Percentiles rank a stretch among this genome's conserved stretches.
Evolutionary conservation across 2,888 invertebrate genomes (phyloP).

Genomic region (Drosophila peninsularis): DNA sequence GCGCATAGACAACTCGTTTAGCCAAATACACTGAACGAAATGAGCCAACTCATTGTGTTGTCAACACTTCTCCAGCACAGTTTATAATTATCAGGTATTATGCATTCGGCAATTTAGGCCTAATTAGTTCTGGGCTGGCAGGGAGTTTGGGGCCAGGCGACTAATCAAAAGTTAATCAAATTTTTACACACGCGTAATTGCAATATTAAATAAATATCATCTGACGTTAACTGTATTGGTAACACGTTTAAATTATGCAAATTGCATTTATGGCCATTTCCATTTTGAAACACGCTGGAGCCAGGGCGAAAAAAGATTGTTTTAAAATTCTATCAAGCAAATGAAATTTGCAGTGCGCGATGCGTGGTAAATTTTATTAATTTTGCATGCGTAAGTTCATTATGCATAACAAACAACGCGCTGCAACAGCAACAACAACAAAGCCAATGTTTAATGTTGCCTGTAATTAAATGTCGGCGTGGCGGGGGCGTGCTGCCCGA

Average conservation of each 20-base stretch:
- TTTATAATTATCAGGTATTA: slow-evolving; percentile 1
- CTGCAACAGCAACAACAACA: slow-evolving; percentile 29
- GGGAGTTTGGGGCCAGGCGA: neutral
- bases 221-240: slow-evolving; percentile 9
- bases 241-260: slow-evolving; percentile 62
- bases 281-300: neutral
- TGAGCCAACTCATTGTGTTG: neutral
- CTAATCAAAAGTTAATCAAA: slow-evolving; percentile 39
- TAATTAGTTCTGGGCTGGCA: slow-evolving; percentile 8
- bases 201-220: slow-evolving; percentile 55
- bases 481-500: neutral
- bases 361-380: slow-evolving; percentile 74
- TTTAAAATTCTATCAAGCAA: slow-evolving; percentile 72
- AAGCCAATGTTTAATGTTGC: slow-evolving; percentile 72
- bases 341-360: slow-evolving; percentile 62
- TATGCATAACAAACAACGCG: slow-evolving; percentile 65
- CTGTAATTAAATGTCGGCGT: slow-evolving; percentile 70
- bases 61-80: neutral
- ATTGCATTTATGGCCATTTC: slow-evolving; percentile 60
- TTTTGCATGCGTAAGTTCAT: slow-evolving; percentile 77
- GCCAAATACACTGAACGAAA: neutral
- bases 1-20: neutral
- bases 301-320: slow-evolving; percentile 18
- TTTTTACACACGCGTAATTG: slow-evolving; percentile 29
- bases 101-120: slow-evolving; percentile 6